Evolutionary conservation across 2,888 invertebrate species (phyloP), one percentile per base, ranked within the genome.

Genomic region (Nephrotoma flavescens): DNA sequence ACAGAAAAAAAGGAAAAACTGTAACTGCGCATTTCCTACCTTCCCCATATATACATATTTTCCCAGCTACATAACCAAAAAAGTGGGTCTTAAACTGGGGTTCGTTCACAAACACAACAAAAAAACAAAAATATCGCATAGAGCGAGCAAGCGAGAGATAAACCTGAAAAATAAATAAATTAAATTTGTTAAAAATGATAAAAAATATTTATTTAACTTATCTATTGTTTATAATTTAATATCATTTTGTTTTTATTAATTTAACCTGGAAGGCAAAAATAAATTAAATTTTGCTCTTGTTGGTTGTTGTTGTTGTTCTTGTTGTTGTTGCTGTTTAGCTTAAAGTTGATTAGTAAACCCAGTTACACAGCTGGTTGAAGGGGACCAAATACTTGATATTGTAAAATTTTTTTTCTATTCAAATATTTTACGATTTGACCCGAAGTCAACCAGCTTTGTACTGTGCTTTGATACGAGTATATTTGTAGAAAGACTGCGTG

Each of bases 321-420:
- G 91, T 88, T 89, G 89, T 88, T 90, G 91, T 91, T 91, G 91
- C 93, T 94, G 7, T 57, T 6, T 15, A 57, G 52, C 11, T 9
- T 71, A 71, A 31, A 71, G 71, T 71, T 71, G 71, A 71, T 71
- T 71, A 31, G 11, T 19, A 31, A 71, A 71, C 71, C 19, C 31
- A 71, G 71, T 71, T 71, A 71, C 71, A 94, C 94, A 95, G 94
- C 94, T 95, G 94, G 94, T 95, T 95, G 94, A 95, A 94, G 94
- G 94, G 95, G 95, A 95, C 94, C 95, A 94, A 95, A 94, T 94
- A 92, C 91, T 90, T 90, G 89, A 89, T 90, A 90, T 88, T 71
- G 71, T 71, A 71, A 52, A 88, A 90, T 90, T 89, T 90, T 71
- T 71, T 71, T 31, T n/a, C n/a, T 31, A 31, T 31, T 71, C 31